These are phyloP conservation scores for Plebejus argus DNA, from an alignment of 2,888 invertebrate species.

Conservation along the genomic window DNA sequence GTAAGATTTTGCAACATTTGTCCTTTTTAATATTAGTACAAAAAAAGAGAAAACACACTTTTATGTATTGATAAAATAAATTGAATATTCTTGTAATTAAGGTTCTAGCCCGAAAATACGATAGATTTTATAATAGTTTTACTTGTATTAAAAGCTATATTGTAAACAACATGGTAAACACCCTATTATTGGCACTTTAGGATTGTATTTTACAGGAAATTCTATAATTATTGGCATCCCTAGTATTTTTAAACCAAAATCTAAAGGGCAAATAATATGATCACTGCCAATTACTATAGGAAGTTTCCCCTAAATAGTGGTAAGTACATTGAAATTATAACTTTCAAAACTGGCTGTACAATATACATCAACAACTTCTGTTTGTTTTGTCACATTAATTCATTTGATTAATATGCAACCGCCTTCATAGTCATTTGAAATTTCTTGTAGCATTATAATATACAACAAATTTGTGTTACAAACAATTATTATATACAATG, in stretches of 20 bases:
- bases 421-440: slow-evolving; percentile 21
- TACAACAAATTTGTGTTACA: slow-evolving; percentile 36
- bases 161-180: background rate
- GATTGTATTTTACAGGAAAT: background rate
- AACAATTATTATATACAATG: slow-evolving; percentile 52
- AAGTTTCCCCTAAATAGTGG: background rate
- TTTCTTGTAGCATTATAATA: slow-evolving; percentile 22
- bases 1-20: background rate
- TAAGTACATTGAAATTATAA: background rate
- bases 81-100: too few relatives aligned
- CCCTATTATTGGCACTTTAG: background rate
- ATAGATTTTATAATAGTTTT: too few relatives aligned
- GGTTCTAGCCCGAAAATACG: too few relatives aligned
- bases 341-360: background rate
- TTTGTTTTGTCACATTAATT: background rate
- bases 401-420: slow-evolving; percentile 24
- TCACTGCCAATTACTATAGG: background rate
- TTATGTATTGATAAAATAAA: background rate
- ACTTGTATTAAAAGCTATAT: too few relatives aligned
- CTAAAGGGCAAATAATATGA: background rate
- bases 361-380: background rate
- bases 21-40: background rate
- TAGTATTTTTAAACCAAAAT: background rate
- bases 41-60: background rate
- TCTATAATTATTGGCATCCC: background rate